Percentiles rank a stretch among this genome's conserved stretches.
These are phyloP conservation scores for Athene cunicularia DNA, from an alignment of 2,113 vertebrate species.

Conservation along the genomic window DNA sequence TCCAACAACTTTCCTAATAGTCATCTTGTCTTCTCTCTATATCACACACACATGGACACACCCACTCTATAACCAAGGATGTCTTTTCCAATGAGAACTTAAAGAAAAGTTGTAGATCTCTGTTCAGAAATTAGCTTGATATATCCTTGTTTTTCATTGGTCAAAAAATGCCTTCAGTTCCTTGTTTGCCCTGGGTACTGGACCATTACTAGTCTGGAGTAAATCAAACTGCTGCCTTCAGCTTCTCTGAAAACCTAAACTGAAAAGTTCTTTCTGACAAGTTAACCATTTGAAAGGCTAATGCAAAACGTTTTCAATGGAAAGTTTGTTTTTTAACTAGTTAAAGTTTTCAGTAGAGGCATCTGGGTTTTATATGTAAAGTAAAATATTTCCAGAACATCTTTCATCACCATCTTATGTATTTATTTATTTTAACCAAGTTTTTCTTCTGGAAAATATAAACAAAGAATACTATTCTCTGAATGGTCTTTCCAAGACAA, in stretches of 20 bases:
- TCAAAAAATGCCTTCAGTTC: neutral
- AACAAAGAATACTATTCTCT: neutral
- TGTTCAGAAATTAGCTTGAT: neutral
- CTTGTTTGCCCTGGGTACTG: neutral
- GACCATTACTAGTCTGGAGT: rapidly evolving
- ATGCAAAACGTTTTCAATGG: neutral
- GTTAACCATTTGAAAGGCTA: neutral
- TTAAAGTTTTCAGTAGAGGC: neutral
- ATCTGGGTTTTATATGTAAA: neutral
- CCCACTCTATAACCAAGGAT: neutral
- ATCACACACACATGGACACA: neutral
- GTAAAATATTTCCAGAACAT: neutral
- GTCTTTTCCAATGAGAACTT: neutral
- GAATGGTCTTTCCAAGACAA: neutral
- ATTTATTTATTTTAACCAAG: neutral
- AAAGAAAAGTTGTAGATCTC: neutral
- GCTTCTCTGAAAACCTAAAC: neutral
- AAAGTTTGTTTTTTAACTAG: neutral
- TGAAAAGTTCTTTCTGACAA: neutral
- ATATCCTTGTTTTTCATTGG: neutral
- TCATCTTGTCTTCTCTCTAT: neutral
- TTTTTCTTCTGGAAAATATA: neutral
- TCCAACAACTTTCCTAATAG: neutral
- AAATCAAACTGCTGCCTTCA: neutral
- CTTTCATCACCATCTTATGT: neutral